These are phyloP conservation scores for Heliconius hortense DNA, from an alignment of 2,888 invertebrate genomes.

Conservation along the genomic window DNA sequence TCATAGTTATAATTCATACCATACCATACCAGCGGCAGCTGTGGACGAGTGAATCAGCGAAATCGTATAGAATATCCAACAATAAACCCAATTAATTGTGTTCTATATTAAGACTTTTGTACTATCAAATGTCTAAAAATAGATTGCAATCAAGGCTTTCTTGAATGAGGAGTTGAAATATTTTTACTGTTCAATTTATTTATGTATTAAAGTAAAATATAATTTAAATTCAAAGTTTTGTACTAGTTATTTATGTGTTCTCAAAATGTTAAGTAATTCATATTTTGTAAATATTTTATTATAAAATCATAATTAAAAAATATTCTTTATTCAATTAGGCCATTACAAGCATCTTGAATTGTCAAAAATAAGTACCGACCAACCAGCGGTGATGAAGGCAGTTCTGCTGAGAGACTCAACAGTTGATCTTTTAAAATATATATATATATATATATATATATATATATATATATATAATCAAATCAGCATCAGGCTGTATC, in stretches of 20 bases:
- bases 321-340: not conserved
- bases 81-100: conserved; percentile 36
- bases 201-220: not conserved
- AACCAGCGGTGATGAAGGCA: too few species aligned
- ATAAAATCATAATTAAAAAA: not conserved
- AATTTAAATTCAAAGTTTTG: not conserved
- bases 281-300: too few species aligned
- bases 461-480: too few species aligned
- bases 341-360: not conserved
- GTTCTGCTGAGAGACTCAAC: too few species aligned
- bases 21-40: conserved; percentile 7
- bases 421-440: too few species aligned
- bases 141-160: conserved; percentile 24
- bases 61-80: conserved; percentile 35
- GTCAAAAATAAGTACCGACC: too few species aligned
- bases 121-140: conserved; percentile 32
- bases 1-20: not conserved
- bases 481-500: too few species aligned
- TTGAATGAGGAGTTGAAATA: conserved; percentile 18
- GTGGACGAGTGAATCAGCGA: conserved; percentile 29
- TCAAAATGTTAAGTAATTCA: not conserved
- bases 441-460: too few species aligned
- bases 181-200: not conserved
- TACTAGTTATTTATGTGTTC: not conserved
- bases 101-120: conserved; percentile 35